Percentiles rank a stretch among this genome's conserved stretches.
phyloP scores from a whole-genome alignment of 2,113 vertebrate genomes.

The Felis catus region DNA sequence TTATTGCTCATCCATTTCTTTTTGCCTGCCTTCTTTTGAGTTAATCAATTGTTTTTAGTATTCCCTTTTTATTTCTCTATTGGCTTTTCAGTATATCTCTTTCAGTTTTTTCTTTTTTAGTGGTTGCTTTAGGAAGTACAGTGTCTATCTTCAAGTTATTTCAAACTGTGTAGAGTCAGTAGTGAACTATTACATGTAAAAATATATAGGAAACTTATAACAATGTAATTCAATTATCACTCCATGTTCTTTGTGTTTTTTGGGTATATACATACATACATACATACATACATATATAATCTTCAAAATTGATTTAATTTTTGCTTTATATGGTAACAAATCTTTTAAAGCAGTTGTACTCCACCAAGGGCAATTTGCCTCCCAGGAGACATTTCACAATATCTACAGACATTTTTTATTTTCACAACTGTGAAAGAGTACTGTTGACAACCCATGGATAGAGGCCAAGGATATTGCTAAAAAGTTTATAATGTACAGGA shows the following conservation, averaged over 20 bases:
- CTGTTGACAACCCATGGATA: neutral
- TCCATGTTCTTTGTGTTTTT: neutral
- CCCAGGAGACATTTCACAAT: slow-evolving; percentile 1
- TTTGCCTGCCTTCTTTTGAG: neutral
- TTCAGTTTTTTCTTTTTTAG: neutral
- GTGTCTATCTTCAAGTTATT: neutral
- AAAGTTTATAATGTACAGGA: neutral
- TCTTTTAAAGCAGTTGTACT: neutral
- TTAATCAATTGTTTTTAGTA: neutral
- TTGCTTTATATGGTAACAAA: neutral
- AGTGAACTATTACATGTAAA: neutral
- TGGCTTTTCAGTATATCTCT: neutral
- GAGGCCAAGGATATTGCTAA: neutral
- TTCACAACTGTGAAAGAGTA: neutral
- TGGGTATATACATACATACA: neutral
- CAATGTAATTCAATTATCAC: neutral
- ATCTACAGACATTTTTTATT: slow-evolving; percentile 36
- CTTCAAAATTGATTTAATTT: neutral
- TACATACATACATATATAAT: neutral
- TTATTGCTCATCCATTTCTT: neutral
- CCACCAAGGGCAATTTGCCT: neutral
- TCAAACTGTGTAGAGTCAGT: neutral
- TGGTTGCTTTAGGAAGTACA: neutral
- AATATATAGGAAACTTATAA: neutral
- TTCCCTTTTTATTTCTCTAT: slow-evolving; percentile 27